These are phyloP conservation scores for Numida meleagris DNA, from an alignment of 2,113 vertebrate species.

Conservation along the genomic window DNA sequence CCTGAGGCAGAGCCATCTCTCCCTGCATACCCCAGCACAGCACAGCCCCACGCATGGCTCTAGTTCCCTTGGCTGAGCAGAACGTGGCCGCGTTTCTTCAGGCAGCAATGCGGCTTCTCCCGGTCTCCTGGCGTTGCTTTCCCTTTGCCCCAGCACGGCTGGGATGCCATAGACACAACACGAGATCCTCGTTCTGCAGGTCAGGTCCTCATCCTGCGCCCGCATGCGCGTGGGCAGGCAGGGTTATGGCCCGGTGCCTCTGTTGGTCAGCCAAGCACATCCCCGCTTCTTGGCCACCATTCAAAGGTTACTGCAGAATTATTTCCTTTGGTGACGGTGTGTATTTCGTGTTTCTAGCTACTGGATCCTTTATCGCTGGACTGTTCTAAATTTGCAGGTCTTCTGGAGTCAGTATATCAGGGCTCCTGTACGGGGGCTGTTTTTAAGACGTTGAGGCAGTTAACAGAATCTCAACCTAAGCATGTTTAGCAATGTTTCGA, in stretches of 20 bases:
- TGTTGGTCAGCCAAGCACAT: neutral
- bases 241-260: neutral
- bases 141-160: neutral
- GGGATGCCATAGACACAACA: neutral
- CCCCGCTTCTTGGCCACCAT: neutral
- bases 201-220: neutral
- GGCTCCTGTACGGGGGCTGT: conserved; percentile 55
- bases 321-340: conserved; percentile 5
- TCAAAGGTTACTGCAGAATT: neutral
- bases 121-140: conserved; percentile 11
- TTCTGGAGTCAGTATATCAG: conserved; percentile 61
- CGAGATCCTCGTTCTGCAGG: neutral
- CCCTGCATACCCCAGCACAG: neutral
- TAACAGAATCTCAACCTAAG: conserved; percentile 67
- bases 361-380: conserved; percentile 52
- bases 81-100: neutral
- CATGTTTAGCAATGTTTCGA: conserved; percentile 66
- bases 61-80: neutral
- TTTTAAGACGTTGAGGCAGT: conserved; percentile 68
- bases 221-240: neutral
- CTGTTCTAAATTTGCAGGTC: conserved; percentile 58
- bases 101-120: neutral
- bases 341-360: conserved; percentile 53
- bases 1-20: neutral
- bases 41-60: fast-evolving